Conservation (phyloP, 2,113 vertebrate species). For the Columba janthina region DNA sequence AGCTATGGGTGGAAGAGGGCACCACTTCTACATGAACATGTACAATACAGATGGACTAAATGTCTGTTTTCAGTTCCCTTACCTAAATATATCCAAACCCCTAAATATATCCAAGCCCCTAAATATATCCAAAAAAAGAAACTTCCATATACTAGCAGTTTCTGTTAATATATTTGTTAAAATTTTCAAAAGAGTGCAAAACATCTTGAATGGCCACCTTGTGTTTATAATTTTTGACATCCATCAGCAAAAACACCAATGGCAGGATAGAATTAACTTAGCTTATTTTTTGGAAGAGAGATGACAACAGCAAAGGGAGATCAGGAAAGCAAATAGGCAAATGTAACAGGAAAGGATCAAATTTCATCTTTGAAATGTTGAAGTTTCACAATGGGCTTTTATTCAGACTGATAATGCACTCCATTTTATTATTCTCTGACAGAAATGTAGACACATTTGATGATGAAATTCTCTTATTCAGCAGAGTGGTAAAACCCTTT, state of each 20-base stretch:
- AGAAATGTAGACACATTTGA: neutral
- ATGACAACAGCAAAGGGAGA: neutral
- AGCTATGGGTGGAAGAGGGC: neutral
- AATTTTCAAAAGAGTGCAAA: neutral
- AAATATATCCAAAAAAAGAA: neutral
- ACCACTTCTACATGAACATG: neutral
- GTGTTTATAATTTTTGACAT: neutral
- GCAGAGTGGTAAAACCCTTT: neutral
- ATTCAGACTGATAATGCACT: neutral
- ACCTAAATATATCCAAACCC: neutral
- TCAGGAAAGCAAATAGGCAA: neutral
- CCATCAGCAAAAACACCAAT: neutral
- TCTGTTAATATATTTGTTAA: neutral
- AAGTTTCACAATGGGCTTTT: neutral
- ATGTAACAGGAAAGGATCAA: neutral
- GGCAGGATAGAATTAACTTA: neutral
- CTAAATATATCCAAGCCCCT: neutral
- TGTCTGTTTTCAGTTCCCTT: neutral
- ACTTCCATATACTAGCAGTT: neutral
- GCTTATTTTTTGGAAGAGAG: neutral
- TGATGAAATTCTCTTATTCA: slow-evolving; percentile 28
- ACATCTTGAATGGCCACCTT: neutral
- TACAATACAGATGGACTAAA: neutral
- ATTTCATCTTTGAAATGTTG: neutral
- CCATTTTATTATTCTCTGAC: neutral